Evolutionary conservation across 2,888 invertebrate genomes (phyloP), one percentile per base, ranked within the genome.

Genomic region (Metallyticus violacea): DNA sequence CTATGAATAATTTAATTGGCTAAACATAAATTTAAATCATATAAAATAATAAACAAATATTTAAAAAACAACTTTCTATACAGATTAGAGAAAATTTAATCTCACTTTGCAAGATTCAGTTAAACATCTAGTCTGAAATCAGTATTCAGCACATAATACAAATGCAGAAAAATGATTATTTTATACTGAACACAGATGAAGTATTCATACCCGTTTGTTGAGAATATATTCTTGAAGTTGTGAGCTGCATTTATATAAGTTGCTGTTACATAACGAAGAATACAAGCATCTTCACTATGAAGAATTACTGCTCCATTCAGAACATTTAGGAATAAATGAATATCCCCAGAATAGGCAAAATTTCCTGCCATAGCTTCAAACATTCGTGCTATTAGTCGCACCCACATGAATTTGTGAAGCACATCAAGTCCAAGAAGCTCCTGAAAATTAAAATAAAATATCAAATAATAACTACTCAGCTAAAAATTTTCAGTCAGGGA

Each of bases 381-480:
- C 98, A 99, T 98, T 82, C 98, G 95, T 0, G 98, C 97, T 90
- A 99, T 98, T 76, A 99, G 93, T 88, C 98, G 96, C 2, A 99
- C 98, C 99, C 99, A 99, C 95, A 98, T 98, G 90, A 99, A 98
- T 92, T 99, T 99, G 92, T 99, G 99, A 88, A 99, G 93, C 0
- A 99, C 98, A 91, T 99, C 99, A 89, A 99, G 92, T 1, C 99
- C 98, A 82, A 97, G 94, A 76, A 99, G 93, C 90, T 98, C 97
- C 94, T 96, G 90, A 89, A 62, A 62, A 15, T 4, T 62, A 62
- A 1, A 62, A 15, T 15, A 4, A 62, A 62, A 62, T 62, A 1
- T n/a, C n/a, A n/a, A n/a, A n/a, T n/a, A n/a, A n/a, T n/a, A n/a
- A n/a, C n/a, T n/a, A n/a, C n/a, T n/a, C n/a, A n/a, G n/a, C n/a